phyloP scores from a whole-genome alignment of 2,797 vertebrate species.

The Myioborus melanocephalus region DNA sequence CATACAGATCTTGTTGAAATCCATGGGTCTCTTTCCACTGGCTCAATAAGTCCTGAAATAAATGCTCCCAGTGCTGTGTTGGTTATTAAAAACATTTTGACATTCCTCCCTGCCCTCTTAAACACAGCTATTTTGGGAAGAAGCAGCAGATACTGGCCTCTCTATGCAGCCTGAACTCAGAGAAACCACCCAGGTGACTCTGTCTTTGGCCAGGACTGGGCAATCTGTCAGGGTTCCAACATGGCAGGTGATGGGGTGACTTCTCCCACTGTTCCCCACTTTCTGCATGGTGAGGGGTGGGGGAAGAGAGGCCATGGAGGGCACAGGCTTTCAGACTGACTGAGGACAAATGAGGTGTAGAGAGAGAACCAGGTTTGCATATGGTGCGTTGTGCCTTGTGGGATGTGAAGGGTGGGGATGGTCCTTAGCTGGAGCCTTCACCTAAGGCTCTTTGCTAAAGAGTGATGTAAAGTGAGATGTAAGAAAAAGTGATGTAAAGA shows the following conservation, averaged over 20 bases:
- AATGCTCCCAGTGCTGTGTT: background rate
- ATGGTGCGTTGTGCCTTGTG: background rate
- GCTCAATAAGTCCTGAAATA: background rate
- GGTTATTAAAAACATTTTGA: background rate
- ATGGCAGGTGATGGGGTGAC: background rate
- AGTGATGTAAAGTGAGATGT: background rate
- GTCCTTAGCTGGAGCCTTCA: background rate
- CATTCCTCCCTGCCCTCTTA: background rate
- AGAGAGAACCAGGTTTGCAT: background rate
- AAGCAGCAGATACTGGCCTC: background rate
- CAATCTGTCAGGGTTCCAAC: fast-evolving
- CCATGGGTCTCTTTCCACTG: background rate
- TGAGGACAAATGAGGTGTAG: background rate
- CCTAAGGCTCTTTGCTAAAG: background rate
- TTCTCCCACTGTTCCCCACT: background rate
- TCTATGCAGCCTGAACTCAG: background rate
- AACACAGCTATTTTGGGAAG: background rate
- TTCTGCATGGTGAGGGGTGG: background rate
- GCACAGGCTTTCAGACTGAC: background rate
- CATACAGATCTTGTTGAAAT: background rate
- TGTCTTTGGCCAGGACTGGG: background rate
- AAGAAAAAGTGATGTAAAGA: background rate
- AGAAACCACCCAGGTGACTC: background rate
- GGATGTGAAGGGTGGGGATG: background rate
- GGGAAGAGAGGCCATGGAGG: background rate